These are phyloP conservation scores for Coturnix japonica DNA, from an alignment of 2,113 vertebrate genomes.

Conservation along the genomic window DNA sequence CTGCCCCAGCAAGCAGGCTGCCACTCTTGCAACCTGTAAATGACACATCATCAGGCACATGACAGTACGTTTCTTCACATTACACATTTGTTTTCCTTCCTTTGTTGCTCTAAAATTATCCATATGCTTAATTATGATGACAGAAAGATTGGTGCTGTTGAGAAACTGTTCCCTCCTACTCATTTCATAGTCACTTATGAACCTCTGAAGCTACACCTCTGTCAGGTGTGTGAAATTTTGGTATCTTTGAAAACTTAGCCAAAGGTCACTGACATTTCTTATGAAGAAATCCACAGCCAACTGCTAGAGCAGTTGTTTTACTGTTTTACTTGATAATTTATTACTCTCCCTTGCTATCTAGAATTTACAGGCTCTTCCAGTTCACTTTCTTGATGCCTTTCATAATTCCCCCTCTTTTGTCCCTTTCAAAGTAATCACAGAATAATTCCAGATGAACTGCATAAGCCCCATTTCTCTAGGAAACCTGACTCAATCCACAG, in stretches of 20 bases:
- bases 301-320: no score
- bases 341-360: not conserved
- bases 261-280: not conserved
- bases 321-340: not conserved
- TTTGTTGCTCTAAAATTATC: not conserved
- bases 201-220: not conserved
- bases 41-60: not conserved
- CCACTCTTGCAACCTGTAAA: not conserved
- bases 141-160: not conserved
- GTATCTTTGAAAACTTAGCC: not conserved
- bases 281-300: not conserved
- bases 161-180: not conserved
- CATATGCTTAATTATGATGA: not conserved
- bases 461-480: not conserved
- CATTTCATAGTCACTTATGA: not conserved
- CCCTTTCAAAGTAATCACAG: not conserved
- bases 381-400: not conserved
- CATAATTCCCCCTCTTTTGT: not conserved
- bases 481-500: not conserved
- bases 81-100: not conserved
- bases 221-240: not conserved
- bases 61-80: not conserved
- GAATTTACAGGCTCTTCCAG: not conserved
- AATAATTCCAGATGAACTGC: not conserved
- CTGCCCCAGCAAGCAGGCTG: fast-evolving